Base-by-base conservation (phyloP, 2,113 vertebrate genomes). In the Syngnathus floridae region DNA sequence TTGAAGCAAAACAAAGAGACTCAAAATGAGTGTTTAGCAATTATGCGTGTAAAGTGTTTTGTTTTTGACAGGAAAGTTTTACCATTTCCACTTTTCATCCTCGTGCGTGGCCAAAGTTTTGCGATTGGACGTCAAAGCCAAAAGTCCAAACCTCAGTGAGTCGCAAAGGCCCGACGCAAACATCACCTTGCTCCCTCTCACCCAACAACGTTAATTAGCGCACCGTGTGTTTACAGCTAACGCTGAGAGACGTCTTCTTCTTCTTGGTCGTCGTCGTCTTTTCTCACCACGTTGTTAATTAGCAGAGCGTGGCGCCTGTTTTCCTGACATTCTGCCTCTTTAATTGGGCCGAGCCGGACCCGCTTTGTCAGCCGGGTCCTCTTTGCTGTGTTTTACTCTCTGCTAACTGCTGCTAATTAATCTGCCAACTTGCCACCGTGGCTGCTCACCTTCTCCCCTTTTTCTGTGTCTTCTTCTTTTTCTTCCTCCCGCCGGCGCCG, bases 401-500 rank as follows among this genome's bases (percentile, higher is more conserved):
- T 82, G 78, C 85, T 87, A 87, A 88, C 85, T 74, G 82, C 79
- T 78, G 81, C 83, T 83, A 87, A 87, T 86, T 79, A 85, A 79
- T 82, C 81, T 75, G 81, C 82, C 74, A 81, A 71, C 81, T 83
- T 76, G 48, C 67, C 49, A 61, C 75, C 67, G 74, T 52, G 36
- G 71, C 72, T 76, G 67, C 69, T 43, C 69, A 52, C 46, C 46
- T 38, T 65, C 7, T 61, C 26, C 26, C 26, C 54, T 81, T 5
- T 55, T 26, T 43, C 38, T 66, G 57, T 77, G 49, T 76, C 56
- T 67, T 58, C 19, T 21, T 62, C 66, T 31, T 40, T 54, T 70
- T 65, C 73, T 70, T 64, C 62, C 73, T 74, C 74, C 78, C 75
- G 76, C 73, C 57, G 72, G 69, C 4, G 58, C 51, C 67, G 71